Conservation (phyloP, 92 coral and sea anemone species). For the Phymanthus crucifer region DNA sequence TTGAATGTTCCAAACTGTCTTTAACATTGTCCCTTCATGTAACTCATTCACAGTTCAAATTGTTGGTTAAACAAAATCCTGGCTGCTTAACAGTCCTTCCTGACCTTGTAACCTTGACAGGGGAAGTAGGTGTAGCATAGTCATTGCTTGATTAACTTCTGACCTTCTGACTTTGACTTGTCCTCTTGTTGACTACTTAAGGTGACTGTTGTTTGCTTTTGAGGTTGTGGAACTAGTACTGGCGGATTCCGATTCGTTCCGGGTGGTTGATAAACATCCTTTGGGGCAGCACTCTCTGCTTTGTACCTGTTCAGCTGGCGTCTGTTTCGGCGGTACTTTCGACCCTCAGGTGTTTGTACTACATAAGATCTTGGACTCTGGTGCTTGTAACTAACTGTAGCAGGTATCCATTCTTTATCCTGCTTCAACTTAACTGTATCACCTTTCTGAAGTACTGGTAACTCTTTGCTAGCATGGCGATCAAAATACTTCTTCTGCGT, state of each 20-base stretch:
- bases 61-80: no score
- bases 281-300: neutral
- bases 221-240: constrained; percentile 1
- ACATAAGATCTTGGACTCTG: constrained; percentile 50
- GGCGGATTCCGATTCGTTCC: neutral
- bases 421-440: constrained; percentile 44
- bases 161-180: no score
- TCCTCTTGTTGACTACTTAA: no score
- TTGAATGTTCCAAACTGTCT: neutral
- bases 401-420: constrained; percentile 64
- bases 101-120: no score
- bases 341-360: constrained; percentile 61
- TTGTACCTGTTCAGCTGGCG: constrained; percentile 44
- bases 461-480: constrained; percentile 42
- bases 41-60: neutral
- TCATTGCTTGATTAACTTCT: no score
- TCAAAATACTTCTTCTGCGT: constrained; percentile 48
- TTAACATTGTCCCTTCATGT: neutral
- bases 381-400: constrained; percentile 37
- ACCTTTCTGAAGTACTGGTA: constrained; percentile 31
- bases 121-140: no score
- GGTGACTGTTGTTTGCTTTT: no score
- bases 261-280: neutral
- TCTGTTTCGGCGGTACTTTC: constrained; percentile 56
- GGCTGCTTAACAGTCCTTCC: no score